phyloP scores from a whole-genome alignment of 2,113 vertebrate genomes.

The Danionella cerebrum region DNA sequence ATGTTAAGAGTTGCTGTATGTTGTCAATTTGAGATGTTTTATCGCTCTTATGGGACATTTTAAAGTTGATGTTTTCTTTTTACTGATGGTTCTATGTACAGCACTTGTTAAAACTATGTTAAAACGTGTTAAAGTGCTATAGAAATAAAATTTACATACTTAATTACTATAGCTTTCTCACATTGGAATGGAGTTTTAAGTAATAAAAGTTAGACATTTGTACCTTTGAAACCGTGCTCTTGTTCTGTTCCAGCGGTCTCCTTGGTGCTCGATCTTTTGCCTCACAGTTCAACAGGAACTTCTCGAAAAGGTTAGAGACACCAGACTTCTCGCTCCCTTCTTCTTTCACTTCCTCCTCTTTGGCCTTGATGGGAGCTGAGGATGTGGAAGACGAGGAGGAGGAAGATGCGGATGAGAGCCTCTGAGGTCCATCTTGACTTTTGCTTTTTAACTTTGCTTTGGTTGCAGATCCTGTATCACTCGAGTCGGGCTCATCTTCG shows the following conservation, averaged over 20 bases:
- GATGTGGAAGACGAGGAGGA: conserved; percentile 40
- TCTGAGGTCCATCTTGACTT: conserved; percentile 45
- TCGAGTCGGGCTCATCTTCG: conserved; percentile 70
- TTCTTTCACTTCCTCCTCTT: conserved; percentile 58
- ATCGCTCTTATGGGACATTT: too few species aligned
- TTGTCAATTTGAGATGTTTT: too few species aligned
- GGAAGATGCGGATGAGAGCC: conserved; percentile 47
- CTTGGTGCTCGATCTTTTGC: conserved; percentile 65
- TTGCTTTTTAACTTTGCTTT: conserved; percentile 43
- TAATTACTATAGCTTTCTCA: too few species aligned
- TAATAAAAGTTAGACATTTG: not conserved
- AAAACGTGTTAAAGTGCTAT: too few species aligned
- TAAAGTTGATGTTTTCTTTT: too few species aligned
- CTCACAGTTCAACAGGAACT: conserved; percentile 65
- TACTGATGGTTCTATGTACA: too few species aligned
- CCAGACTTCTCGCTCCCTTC: conserved; percentile 55
- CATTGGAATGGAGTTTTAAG: too few species aligned
- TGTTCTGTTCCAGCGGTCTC: conserved; percentile 43
- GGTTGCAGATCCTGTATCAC: conserved; percentile 58
- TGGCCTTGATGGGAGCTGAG: conserved; percentile 35
- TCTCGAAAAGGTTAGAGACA: conserved; percentile 64
- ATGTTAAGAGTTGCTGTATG: too few species aligned
- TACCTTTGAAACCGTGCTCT: conserved; percentile 56
- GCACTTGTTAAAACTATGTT: too few species aligned
- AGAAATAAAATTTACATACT: too few species aligned